Percentiles rank a stretch among this genome's conserved stretches.
phyloP scores from a whole-genome alignment of 1,140 invertebrate genomes.

The Streblospio benedicti region DNA sequence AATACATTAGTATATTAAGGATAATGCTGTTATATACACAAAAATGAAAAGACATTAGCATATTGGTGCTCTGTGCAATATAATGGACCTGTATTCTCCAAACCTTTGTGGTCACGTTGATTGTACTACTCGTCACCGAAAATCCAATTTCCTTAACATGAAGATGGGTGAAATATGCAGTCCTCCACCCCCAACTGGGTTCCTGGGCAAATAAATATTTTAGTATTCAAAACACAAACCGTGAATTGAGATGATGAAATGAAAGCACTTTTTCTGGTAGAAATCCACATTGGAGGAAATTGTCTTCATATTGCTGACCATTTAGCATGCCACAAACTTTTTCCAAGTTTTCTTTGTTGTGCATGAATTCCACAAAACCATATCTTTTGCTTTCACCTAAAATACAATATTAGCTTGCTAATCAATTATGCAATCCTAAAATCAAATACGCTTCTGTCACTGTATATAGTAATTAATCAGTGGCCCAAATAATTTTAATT shows the following conservation, averaged over 20 bases:
- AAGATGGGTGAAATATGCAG: no score
- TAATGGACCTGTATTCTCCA: constrained; percentile 45
- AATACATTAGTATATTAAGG: no score
- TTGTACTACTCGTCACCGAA: neutral
- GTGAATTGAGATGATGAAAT: constrained; percentile 14
- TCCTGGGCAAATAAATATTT: no score
- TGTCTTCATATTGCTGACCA: constrained; percentile 43
- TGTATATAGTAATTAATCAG: no score
- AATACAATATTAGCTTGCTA: no score
- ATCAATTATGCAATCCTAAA: no score
- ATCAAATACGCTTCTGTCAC: no score
- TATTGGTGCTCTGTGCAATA: constrained; percentile 49
- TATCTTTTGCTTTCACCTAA: constrained; percentile 53
- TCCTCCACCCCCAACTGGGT: no score
- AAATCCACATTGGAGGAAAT: constrained; percentile 51
- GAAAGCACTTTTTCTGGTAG: constrained; percentile 25
- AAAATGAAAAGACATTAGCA: no score
- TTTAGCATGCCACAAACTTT: constrained; percentile 50
- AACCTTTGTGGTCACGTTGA: neutral
- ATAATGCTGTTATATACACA: no score
- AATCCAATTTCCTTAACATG: neutral
- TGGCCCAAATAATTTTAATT: no score
- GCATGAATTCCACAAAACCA: constrained; percentile 55
- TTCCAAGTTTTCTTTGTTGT: constrained; percentile 36
- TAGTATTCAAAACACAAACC: no score